A percentile compares a stretch with the other conserved stretches of the same genome.
Conservation (phyloP, 2,888 invertebrate genomes). For the Drosophila falleni region DNA sequence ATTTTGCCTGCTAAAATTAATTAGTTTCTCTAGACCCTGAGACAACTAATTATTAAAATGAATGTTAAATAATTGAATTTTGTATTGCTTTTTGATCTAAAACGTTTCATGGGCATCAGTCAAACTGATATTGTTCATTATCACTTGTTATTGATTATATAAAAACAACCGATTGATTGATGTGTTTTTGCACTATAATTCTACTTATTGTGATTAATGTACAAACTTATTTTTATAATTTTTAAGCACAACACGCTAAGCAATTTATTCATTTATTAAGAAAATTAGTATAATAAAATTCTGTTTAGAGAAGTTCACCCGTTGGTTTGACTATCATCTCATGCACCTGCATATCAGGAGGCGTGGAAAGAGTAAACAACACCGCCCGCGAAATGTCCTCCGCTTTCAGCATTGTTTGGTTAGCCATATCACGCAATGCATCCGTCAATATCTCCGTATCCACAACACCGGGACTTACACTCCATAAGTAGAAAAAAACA, state of each 20-base stretch:
- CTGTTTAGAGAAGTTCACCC: conserved; percentile 38
- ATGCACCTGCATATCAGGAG: conserved; percentile 77
- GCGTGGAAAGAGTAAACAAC: conserved; percentile 74
- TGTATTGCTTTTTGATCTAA: no score
- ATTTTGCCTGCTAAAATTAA: no score
- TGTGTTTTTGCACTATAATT: background rate
- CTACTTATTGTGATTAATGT: no score
- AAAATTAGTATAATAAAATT: background rate
- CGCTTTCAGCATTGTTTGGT: conserved; percentile 62
- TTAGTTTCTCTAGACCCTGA: no score
- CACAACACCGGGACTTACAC: conserved; percentile 79
- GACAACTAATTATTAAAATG: no score
- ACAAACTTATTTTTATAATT: no score
- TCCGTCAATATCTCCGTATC: conserved; percentile 78
- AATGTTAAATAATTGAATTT: no score
- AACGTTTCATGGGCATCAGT: background rate
- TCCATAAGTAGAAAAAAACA: conserved; percentile 46
- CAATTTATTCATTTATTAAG: background rate
- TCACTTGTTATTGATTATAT: conserved; percentile 3
- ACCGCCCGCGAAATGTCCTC: conserved; percentile 80
- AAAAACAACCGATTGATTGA: conserved; percentile 11
- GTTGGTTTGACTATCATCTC: conserved; percentile 78
- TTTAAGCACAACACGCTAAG: background rate
- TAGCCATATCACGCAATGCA: conserved; percentile 16
- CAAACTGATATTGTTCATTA: background rate